phyloP scores from a whole-genome alignment of 2,113 vertebrate species.

The Corapipo altera region DNA sequence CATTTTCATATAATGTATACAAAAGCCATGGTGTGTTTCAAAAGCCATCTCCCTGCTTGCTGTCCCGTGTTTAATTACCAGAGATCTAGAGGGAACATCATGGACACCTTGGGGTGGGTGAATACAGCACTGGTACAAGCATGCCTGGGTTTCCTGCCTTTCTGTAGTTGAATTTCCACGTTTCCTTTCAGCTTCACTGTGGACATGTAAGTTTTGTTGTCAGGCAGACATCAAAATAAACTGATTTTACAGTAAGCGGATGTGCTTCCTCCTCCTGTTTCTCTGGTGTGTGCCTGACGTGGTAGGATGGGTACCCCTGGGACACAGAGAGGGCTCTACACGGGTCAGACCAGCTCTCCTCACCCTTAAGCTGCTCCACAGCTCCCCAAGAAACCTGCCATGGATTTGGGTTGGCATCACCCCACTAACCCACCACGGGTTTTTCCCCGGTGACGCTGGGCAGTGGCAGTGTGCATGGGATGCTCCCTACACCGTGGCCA shows the following conservation, averaged over 20 bases:
- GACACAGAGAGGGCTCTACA: accelerated
- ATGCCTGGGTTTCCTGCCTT: neutral
- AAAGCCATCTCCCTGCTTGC: neutral
- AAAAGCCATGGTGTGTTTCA: neutral
- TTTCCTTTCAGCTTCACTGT: neutral
- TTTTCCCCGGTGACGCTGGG: neutral
- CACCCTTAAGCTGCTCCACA: neutral
- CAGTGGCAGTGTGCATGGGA: accelerated
- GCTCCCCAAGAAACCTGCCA: accelerated
- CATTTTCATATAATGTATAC: neutral
- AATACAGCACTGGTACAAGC: neutral
- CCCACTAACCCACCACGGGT: neutral
- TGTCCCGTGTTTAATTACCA: accelerated
- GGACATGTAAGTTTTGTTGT: neutral
- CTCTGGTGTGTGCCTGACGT: neutral
- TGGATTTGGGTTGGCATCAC: neutral
- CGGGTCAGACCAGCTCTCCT: neutral
- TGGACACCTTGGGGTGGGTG: neutral
- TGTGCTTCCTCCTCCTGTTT: slow-evolving; percentile 11
- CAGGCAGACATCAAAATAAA: slow-evolving; percentile 37
- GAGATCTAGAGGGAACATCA: neutral
- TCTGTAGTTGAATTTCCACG: neutral
- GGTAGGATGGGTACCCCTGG: neutral
- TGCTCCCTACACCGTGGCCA: accelerated
- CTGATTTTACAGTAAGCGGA: neutral